Base-by-base conservation (phyloP, 2,888 invertebrate species). In the Diarsia mendica region DNA sequence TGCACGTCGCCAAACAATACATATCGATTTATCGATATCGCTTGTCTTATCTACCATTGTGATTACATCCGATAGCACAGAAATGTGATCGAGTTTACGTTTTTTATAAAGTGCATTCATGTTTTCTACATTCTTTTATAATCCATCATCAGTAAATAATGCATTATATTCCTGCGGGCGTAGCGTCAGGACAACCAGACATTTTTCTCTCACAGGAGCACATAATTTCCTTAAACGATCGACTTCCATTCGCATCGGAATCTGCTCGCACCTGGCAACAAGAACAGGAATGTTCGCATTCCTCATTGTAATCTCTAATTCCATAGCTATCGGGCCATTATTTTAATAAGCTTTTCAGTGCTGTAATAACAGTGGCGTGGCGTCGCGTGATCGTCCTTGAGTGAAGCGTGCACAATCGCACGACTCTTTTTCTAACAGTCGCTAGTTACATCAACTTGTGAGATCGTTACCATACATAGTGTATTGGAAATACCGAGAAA, bases 381-480 rank as follows among this genome's bases (percentile, higher is more conserved):
- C 84, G 87, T 92, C 89, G 93, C 94, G 93, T 94, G 94, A 91
- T 91, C 91, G 94, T 93, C 95, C 95, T 94, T 94, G 94, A 85
- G 81, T 65, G 80, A 89, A 89, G 91, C 95, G 93, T 94, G 94
- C 92, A 86, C 88, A 77, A 88, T 87, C 86, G 93, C 94, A 94
- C 94, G 94, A 93, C 89, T 93, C 86, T 93, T 94, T 87, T 85
- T 87, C 87, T 85, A 84, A 75, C 76, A 80, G 81, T 82, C 76
- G 61, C 80, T 82, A 82, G 87, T 91, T 91, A 89, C 91, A 90
- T 91, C 91, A 91, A 86, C 85, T 80, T 79, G 84, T 87, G 85
- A 87, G 88, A 89, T 85, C 75, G 83, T 84, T 88, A 80, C 85
- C 85, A 85, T 87, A 87, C 85, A 85, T 87, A 87, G 75, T 67